These are phyloP conservation scores for Sesia bembeciformis DNA, from an alignment of 2,888 invertebrate species.

Conservation along the genomic window DNA sequence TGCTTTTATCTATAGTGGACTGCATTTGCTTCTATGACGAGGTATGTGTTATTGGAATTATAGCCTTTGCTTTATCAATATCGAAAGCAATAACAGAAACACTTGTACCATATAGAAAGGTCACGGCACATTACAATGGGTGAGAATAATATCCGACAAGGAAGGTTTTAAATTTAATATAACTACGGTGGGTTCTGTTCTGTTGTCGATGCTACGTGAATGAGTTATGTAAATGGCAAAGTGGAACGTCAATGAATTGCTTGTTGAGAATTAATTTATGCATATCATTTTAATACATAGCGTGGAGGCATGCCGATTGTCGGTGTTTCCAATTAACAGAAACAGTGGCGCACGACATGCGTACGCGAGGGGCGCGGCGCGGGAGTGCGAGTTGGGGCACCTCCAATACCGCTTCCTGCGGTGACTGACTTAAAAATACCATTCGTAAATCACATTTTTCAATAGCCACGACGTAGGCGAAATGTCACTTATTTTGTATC, in stretches of 20 bases:
- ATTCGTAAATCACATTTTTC: too few relatives aligned
- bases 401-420: neutral
- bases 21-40: constrained; percentile 61
- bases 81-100: too few relatives aligned
- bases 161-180: too few relatives aligned
- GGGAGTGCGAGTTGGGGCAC: neutral
- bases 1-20: constrained; percentile 45
- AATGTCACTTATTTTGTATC: too few relatives aligned
- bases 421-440: neutral
- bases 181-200: too few relatives aligned
- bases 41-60: constrained; percentile 25
- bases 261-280: constrained; percentile 3
- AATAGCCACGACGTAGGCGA: too few relatives aligned
- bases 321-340: constrained; percentile 5
- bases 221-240: neutral
- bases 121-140: too few relatives aligned
- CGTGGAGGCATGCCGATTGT: neutral
- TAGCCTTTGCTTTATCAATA: too few relatives aligned
- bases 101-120: too few relatives aligned
- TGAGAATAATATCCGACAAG: too few relatives aligned
- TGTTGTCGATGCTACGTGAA: too few relatives aligned
- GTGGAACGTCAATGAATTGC: neutral
- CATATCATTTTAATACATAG: constrained; percentile 4
- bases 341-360: constrained; percentile 8
- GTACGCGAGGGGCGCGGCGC: neutral